Base-by-base conservation (phyloP, 1,140 invertebrate species). In the Heliconius hermathena region DNA sequence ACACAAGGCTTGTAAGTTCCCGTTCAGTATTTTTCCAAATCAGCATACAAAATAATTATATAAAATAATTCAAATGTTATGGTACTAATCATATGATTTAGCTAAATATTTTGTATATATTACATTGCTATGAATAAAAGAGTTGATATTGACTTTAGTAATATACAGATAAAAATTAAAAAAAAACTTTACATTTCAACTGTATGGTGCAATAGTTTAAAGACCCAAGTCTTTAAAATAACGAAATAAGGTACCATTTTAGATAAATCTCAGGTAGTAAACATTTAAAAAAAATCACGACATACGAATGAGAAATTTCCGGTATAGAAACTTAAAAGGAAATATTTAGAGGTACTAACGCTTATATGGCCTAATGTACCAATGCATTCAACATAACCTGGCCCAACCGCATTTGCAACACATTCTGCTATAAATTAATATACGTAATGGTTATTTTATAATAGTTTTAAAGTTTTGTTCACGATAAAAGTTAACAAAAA, bases 311-410 rank as follows among this genome's bases (percentile, higher is more conserved):
- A 75, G 54, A 75, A 75, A 75, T 75, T 74, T 75, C 74, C 74
- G 74, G 54, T 57, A 38, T 8, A 74, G 13, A 26, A 20, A 54
- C 73, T 33, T 74, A 54, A 74, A 74, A 74, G 73, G 73, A 33
- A 70, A 26, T 77, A 77, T 77, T 77, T 71, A 77, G 54, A n/a
- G 38, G 8, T 9, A 73, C 60, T 13, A 16, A 26, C 60, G 60
- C 73, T 33, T 78, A 72, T 81, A 81, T 26, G 80, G 73, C 13
- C 70, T 78, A 77, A 74, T 81, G 76, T 78, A 57, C 80, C 66
- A 75, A 75, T 76, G 71, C 38, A 29, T 75, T 52, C 66, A 75
- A 76, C 71, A 49, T 49, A 52, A 78, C 52, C 73, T 78, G 76
- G 54, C 49, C 29, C 36, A 38, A 36, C 49, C 33, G 18, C 38